Evolutionary conservation across 2,888 invertebrate genomes (phyloP).

Genomic region (Nomada ferruginata): DNA sequence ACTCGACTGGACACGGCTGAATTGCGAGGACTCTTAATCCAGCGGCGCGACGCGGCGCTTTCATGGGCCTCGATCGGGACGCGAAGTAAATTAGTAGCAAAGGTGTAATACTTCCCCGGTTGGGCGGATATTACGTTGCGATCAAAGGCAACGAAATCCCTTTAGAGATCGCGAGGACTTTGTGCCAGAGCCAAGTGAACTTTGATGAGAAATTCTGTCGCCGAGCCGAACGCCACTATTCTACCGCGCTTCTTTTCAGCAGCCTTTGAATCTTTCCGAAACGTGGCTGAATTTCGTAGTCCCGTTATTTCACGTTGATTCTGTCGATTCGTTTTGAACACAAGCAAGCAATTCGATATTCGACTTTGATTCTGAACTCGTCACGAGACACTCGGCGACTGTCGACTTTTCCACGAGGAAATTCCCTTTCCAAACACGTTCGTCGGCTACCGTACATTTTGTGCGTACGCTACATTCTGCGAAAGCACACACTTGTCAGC

Average conservation of each 20-base stretch:
- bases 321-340: background rate
- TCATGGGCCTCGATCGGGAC: conserved; percentile 39
- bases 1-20: background rate
- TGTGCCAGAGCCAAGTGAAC: conserved; percentile 26
- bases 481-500: conserved; percentile 61
- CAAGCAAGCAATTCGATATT: background rate
- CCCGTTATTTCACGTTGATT: background rate
- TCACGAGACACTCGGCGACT: too few species aligned
- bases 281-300: background rate
- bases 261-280: background rate
- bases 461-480: conserved; percentile 42
- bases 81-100: conserved; percentile 36
- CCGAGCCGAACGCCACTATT: background rate
- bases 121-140: conserved; percentile 31
- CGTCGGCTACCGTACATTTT: background rate
- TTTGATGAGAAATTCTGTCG: conserved; percentile 49
- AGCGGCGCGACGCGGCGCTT: conserved; percentile 22
- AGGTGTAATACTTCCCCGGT: conserved; percentile 20
- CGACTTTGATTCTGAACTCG: background rate
- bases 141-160: conserved; percentile 53
- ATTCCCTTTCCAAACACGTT: background rate
- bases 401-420: too few species aligned
- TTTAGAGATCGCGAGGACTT: conserved; percentile 29
- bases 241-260: background rate
- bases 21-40: conserved; percentile 30